A percentile compares a stretch with the other conserved stretches of the same genome.
phyloP scores from a whole-genome alignment of 2,113 vertebrate species.

The Dicerorhinus sumatrensis region DNA sequence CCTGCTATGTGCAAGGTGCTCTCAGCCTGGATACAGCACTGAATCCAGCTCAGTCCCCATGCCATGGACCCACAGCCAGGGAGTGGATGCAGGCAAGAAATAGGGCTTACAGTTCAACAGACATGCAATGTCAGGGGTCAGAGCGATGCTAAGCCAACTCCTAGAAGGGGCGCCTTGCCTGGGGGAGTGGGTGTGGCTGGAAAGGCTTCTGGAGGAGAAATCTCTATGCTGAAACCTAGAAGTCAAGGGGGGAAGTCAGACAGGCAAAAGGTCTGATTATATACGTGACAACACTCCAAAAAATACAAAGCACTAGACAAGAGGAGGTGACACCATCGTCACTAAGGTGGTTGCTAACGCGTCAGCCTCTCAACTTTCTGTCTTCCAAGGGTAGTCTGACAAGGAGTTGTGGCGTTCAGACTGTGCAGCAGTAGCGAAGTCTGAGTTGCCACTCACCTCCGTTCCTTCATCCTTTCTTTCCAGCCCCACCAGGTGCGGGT shows the following conservation, averaged over 20 bases:
- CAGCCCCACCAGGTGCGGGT: not conserved
- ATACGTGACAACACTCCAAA: not conserved
- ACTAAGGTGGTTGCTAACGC: rapidly evolving
- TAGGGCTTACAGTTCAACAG: rapidly evolving
- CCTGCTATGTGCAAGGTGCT: not conserved
- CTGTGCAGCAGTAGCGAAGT: not conserved
- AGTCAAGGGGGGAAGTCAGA: not conserved
- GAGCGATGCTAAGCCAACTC: not conserved
- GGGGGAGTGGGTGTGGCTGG: not conserved
- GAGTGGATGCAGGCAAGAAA: not conserved
- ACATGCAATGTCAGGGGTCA: rapidly evolving
- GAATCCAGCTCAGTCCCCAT: not conserved
- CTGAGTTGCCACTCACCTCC: not conserved
- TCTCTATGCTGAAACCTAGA: not conserved
- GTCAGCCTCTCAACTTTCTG: not conserved
- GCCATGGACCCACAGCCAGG: not conserved
- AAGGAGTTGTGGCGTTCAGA: rapidly evolving
- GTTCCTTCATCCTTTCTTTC: not conserved
- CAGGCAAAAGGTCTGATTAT: not conserved
- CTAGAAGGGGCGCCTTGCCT: not conserved
- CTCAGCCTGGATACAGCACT: not conserved
- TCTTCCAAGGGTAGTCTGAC: not conserved
- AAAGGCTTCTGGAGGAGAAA: not conserved
- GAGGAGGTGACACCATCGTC: rapidly evolving
- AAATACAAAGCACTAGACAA: not conserved